Evolutionary conservation across 2,797 vertebrate genomes (phyloP).

Genomic region (Chelonia mydas): DNA sequence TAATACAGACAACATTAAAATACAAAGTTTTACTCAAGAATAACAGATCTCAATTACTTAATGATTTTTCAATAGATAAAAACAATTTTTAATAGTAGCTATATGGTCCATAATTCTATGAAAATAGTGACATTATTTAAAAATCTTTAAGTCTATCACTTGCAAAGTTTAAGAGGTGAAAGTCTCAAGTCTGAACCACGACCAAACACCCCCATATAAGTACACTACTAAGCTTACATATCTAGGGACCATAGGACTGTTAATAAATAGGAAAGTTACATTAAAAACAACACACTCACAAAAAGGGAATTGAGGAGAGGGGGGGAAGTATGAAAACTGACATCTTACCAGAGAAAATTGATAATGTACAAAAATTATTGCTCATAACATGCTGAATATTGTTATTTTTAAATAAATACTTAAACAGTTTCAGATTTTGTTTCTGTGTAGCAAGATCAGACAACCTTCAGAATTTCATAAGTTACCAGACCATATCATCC

Average conservation of each 20-base stretch:
- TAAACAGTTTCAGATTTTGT: slow-evolving; percentile 4
- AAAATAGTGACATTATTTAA: not conserved
- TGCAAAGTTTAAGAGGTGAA: not conserved
- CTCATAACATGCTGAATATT: not conserved
- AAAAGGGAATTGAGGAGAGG: not conserved
- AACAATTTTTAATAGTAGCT: not conserved
- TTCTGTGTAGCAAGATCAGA: slow-evolving; percentile 15
- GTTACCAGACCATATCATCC: not conserved
- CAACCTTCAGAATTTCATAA: slow-evolving; percentile 21
- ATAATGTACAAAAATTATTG: not conserved
- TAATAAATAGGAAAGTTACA: not conserved
- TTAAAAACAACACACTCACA: not conserved
- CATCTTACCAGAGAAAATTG: not conserved
- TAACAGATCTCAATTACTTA: not conserved
- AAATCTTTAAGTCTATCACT: not conserved
- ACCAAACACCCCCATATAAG: not conserved
- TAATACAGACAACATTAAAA: not conserved
- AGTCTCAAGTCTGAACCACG: not conserved
- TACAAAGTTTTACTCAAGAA: not conserved
- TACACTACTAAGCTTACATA: not conserved
- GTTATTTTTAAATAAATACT: not conserved
- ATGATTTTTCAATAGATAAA: not conserved
- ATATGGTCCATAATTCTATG: not conserved
- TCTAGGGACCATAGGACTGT: not conserved
- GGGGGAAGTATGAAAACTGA: not conserved